Conservation (phyloP, 2,113 vertebrate species). For the Cephalopterus ornatus region DNA sequence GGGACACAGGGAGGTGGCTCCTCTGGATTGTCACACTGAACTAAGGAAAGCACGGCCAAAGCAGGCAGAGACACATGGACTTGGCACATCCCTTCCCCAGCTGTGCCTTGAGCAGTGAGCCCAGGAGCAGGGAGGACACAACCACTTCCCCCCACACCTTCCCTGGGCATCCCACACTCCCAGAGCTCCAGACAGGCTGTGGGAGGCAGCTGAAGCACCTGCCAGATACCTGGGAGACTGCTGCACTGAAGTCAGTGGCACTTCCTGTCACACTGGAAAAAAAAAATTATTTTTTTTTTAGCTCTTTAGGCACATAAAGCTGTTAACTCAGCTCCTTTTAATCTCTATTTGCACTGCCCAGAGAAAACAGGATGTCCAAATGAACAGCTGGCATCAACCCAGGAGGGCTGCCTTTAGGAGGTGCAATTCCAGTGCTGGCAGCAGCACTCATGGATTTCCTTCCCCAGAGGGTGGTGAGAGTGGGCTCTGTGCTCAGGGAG, state of each 20-base stretch:
- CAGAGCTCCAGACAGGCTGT: not conserved
- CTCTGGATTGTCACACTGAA: not conserved
- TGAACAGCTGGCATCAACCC: not conserved
- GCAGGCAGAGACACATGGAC: not conserved
- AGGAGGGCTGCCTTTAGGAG: no score
- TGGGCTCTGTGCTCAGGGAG: not conserved
- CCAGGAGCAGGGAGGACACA: not conserved
- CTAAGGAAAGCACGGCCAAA: not conserved
- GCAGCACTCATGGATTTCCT: not conserved
- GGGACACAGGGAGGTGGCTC: not conserved
- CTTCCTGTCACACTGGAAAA: not conserved
- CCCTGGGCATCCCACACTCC: not conserved
- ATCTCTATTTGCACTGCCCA: not conserved
- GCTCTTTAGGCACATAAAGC: not conserved
- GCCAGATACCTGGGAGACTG: not conserved
- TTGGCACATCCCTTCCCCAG: fast-evolving
- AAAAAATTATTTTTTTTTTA: not conserved
- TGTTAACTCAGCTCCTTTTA: not conserved
- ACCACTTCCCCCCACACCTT: not conserved
- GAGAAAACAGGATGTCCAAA: not conserved
- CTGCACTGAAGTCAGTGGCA: not conserved
- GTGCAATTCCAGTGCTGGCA: not conserved
- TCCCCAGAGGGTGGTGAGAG: no score
- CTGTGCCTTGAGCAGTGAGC: not conserved
- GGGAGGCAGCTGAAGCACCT: not conserved